Base-by-base conservation (phyloP, 2,113 vertebrate species). In the Hiodon tergisus region DNA sequence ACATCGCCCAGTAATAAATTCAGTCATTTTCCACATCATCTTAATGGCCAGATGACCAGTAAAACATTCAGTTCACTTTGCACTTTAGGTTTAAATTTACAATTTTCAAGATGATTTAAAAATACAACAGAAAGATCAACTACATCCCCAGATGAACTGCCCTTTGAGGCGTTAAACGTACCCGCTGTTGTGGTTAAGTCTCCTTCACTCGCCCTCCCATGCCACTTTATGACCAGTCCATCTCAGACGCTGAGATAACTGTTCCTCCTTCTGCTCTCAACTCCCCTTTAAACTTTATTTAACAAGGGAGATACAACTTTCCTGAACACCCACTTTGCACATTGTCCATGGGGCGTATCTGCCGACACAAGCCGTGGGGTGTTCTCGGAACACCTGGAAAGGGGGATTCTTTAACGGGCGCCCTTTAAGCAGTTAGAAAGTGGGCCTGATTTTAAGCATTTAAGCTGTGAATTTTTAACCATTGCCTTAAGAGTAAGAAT, bases 381-480 rank as follows among this genome's bases (percentile, higher is more conserved):
- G 60, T 61, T 61, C n/a, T 60, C 2, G 47, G 50, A 50, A 8
- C 50, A 17, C 14, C 13, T 13, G 61, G 10, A 50, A 31, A 31
- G 31, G 31, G 31, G 31, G 31, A 48, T 31, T 14, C 31, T 14
- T 53, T 5, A 51, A 53, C 57, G 6, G 57, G 57, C n/a, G 7
- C 6, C 5, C 67, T 17, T 61, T 72, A 53, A 60, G 13, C 4
- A 51, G 16, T 13, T 61, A 13, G 47, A 9, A 7, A 72, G 31
- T 48, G 54, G 67, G 66, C 52, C 53, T 68, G 57, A 16, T 51
- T 47, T 62, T 13, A 47, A 59, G 60, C 2, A 13, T 71, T 14
- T 47, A 82, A 82, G 70, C 81, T 81, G 79, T 82, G 81, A 81
- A 78, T 17, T 78, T 11, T 74, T 16, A 79, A 72, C 69, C 31